Evolutionary conservation across 2,888 invertebrate genomes (phyloP).

Genomic region (Euplagia quadripunctaria): DNA sequence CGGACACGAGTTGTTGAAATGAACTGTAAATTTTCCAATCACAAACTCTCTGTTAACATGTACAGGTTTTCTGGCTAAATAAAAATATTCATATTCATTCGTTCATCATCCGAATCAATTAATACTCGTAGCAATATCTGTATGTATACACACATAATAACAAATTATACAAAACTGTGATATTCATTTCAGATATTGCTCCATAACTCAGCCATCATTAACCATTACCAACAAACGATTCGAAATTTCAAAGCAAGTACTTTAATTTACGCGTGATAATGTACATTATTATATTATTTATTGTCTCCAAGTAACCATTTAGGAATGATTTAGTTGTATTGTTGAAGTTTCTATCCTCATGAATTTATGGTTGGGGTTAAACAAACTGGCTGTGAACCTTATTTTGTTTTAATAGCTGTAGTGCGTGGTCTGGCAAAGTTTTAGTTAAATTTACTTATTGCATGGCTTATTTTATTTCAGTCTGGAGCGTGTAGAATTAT

Average conservation of each 20-base stretch:
- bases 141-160: not conserved
- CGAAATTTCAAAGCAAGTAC: slow-evolving; percentile 32
- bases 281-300: slow-evolving; percentile 51
- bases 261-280: slow-evolving; percentile 35
- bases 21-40: no score
- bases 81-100: no score
- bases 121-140: not conserved
- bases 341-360: slow-evolving; percentile 47
- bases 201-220: not conserved
- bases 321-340: slow-evolving; percentile 42
- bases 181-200: not conserved
- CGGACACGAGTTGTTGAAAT: no score
- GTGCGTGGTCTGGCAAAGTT: slow-evolving; percentile 14
- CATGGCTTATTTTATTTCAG: not conserved
- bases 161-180: not conserved
- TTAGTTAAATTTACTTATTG: not conserved
- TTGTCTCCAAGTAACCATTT: slow-evolving; percentile 52
- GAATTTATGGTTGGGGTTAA: slow-evolving; percentile 34
- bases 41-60: no score
- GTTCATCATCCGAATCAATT: no score
- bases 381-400: slow-evolving; percentile 18
- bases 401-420: slow-evolving; percentile 22
- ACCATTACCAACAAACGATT: not conserved
- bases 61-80: no score
- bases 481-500: not conserved